Evolutionary conservation across 2,888 invertebrate genomes (phyloP), one percentile per base, ranked within the genome.

Genomic region (Acanthopleura granulata): DNA sequence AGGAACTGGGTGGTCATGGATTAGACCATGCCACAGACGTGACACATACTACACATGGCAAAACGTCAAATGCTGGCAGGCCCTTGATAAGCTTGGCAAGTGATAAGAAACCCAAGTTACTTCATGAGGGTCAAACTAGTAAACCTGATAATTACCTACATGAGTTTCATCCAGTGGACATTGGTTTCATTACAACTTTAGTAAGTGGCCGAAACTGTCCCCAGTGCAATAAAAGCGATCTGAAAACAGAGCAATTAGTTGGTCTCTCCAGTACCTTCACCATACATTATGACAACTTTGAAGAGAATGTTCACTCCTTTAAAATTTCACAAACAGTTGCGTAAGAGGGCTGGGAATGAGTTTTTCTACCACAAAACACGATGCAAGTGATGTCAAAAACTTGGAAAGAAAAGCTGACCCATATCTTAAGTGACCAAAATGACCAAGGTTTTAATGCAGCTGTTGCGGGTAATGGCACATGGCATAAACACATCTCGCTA

Each of bases 391-490:
- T n/a, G n/a, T n/a, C n/a, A n/a, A n/a, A n/a, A n/a, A n/a, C n/a
- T n/a, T n/a, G n/a, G n/a, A n/a, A n/a, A n/a, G n/a, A n/a, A n/a
- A n/a, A n/a, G n/a, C n/a, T n/a, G n/a, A n/a, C n/a, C n/a, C n/a
- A n/a, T n/a, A n/a, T n/a, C n/a, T n/a, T n/a, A n/a, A n/a, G n/a
- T n/a, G n/a, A n/a, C n/a, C 51, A 51, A 22, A 22, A 71, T n/a
- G 15, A 29, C 30, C 12, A 71, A 27, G 30, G 25, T 30, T 29
- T 29, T 29, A 40, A 71, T 40, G 30, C 30, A 29, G 71, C 71
- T 50, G 71, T 71, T 27, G 27, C 71, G 14, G 12, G 71, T 71
- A 40, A 71, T 40, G 30, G 71, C 71, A 71, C 71, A 71, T 71
- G 71, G 71, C 71, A 71, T 0, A 71, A 71, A 40, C 30, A n/a